These are phyloP conservation scores for Coelopa pilipes DNA, from an alignment of 2,888 invertebrate genomes.

Conservation along the genomic window DNA sequence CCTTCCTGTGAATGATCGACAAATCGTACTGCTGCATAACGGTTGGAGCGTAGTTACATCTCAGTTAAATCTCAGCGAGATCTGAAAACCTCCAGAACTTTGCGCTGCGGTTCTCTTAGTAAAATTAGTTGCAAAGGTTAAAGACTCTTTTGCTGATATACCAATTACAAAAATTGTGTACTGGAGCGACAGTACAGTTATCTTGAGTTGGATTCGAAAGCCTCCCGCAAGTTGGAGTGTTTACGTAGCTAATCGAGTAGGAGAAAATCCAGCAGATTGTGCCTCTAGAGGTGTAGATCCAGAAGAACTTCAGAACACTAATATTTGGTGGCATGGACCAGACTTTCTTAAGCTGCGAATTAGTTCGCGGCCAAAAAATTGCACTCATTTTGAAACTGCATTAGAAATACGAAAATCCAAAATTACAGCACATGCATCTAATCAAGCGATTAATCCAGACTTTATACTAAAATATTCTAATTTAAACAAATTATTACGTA, in stretches of 20 bases:
- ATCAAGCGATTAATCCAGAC: not conserved
- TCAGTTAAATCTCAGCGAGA: no score
- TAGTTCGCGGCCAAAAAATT: not conserved
- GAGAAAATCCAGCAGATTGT: constrained; percentile 21
- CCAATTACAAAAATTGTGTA: constrained; percentile 25
- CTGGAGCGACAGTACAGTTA: constrained; percentile 37
- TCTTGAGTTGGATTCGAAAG: constrained; percentile 35
- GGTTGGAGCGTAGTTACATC: no score
- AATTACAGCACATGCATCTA: not conserved
- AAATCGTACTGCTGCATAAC: no score
- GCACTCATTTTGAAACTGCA: not conserved
- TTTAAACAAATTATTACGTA: not conserved
- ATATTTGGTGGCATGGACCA: constrained; percentile 18
- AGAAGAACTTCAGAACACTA: constrained; percentile 9
- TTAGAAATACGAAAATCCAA: constrained; percentile 16
- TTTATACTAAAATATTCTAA: not conserved
- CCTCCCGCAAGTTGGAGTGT: constrained; percentile 32
- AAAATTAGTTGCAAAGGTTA: not conserved
- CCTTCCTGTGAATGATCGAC: not conserved
- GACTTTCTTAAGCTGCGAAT: no score
- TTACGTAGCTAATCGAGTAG: constrained; percentile 24
- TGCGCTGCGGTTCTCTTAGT: constrained; percentile 11
- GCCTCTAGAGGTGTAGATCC: constrained; percentile 6
- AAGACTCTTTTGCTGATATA: not conserved
- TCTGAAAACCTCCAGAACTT: constrained; percentile 8